These are phyloP conservation scores for Mormyrus iriodes DNA, from an alignment of 2,113 vertebrate genomes.

Conservation along the genomic window DNA sequence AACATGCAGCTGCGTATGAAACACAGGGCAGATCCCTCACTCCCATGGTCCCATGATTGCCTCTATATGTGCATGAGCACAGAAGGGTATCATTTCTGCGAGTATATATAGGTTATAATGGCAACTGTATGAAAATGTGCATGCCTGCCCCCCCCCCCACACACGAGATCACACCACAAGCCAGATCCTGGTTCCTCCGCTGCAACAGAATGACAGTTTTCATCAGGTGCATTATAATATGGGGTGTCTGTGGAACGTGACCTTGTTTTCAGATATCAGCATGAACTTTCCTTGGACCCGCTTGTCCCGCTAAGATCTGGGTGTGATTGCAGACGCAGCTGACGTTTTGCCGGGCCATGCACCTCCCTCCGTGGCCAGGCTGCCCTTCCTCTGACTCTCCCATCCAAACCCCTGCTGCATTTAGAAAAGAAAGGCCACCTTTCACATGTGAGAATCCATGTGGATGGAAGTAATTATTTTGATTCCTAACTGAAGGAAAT, in stretches of 20 bases:
- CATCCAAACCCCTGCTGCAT: neutral
- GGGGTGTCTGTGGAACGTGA: neutral
- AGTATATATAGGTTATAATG: neutral
- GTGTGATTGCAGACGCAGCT: neutral
- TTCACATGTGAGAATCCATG: constrained; percentile 18
- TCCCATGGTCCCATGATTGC: constrained; percentile 10
- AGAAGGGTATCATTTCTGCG: neutral
- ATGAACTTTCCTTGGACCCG: neutral
- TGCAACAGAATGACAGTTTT: neutral
- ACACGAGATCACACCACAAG: neutral
- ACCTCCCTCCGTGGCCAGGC: constrained; percentile 14
- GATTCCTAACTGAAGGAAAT: constrained; percentile 57
- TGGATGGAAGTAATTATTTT: constrained; percentile 57
- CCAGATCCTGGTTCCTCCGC: neutral
- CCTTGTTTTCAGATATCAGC: neutral
- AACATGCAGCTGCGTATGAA: constrained; percentile 17
- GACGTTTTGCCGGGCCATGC: constrained; percentile 8
- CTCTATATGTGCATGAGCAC: neutral
- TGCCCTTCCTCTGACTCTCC: constrained; percentile 23
- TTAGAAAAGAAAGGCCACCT: constrained; percentile 15
- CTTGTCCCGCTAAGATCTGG: neutral
- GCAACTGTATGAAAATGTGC: neutral
- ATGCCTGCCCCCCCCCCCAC: neutral
- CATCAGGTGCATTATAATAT: neutral
- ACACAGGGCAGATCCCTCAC: neutral